Conservation (phyloP, 2,888 invertebrate genomes). For the Trisateles emortualis region DNA sequence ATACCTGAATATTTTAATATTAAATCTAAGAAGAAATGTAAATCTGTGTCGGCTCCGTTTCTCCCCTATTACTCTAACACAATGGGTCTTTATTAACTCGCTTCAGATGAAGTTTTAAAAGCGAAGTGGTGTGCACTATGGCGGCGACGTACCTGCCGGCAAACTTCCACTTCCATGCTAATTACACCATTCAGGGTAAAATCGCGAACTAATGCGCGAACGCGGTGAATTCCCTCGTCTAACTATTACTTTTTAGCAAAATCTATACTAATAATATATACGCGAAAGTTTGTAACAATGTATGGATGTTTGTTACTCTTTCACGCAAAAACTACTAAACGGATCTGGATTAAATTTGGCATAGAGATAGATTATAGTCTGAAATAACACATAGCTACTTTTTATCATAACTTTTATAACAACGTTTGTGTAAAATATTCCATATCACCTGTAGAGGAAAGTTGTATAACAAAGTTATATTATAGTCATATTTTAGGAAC, state of each 20-base stretch:
- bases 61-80: conserved; percentile 24
- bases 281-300: too few species aligned
- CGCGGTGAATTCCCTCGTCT: background rate
- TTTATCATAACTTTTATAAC: conserved; percentile 1
- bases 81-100: conserved; percentile 37
- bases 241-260: background rate
- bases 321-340: too few species aligned
- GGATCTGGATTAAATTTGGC: too few species aligned
- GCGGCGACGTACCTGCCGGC: conserved; percentile 18
- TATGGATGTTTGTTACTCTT: too few species aligned
- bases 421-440: background rate
- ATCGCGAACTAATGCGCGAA: background rate
- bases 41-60: conserved; percentile 10
- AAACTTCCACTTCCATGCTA: conserved; percentile 27
- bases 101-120: conserved; percentile 40
- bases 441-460: background rate
- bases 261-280: too few species aligned
- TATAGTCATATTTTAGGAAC: background rate
- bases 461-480: conserved; percentile 3
- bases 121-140: conserved; percentile 31
- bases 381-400: too few species aligned
- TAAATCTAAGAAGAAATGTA: background rate
- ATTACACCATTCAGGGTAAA: conserved; percentile 21
- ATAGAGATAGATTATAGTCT: too few species aligned
- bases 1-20: too few species aligned